Evolutionary conservation across 2,113 vertebrate species (phyloP), one percentile per base, ranked within the genome.

Genomic region (Zosterops lateralis): DNA sequence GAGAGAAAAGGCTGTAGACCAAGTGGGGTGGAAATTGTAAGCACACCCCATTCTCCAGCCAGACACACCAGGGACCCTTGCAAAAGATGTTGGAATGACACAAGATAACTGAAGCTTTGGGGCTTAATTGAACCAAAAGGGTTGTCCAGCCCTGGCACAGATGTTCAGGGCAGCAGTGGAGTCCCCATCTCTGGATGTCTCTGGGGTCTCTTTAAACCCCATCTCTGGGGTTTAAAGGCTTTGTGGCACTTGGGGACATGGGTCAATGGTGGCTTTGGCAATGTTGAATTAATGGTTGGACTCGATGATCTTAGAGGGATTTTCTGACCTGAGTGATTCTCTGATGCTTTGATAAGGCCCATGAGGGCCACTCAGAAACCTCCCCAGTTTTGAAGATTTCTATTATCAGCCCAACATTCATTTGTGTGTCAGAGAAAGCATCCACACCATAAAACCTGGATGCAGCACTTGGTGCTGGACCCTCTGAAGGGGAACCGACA

Each of bases 281-380:
- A 50, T 26, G 38, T 4, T 64, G 28, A 3, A 17, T 5, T 6
- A 28, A n/a, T 1, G 2, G 8, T 17, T 60, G 32, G 20, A 22
- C 45, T 74, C 0, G 0, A 25, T 25, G 0, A 44, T 47, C 15
- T 84, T 9, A 8, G 36, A 4, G 25, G 12, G 28, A 7, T 48
- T 76, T 62, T 72, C 17, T 13, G 54, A 13, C 6, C 16, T 34
- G 31, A 80, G 15, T 7, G 9, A 64, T 38, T 53, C 65, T 24
- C 8, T 67, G 22, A 36, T 28, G 28, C 17, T 75, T 77, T 54
- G n/a, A 36, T 47, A 45, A 84, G 22, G 3, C 8, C 29, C 5
- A 1, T 17, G 36, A 66, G 70, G 9, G 20, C 24, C 1, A 17
- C 22, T 70, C 36, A 53, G 47, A 81, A 70, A 38, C 16, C 3